Evolutionary conservation across 2,888 invertebrate genomes (phyloP), one percentile per base, ranked within the genome.

Genomic region (Caenorhabditis sp.): DNA sequence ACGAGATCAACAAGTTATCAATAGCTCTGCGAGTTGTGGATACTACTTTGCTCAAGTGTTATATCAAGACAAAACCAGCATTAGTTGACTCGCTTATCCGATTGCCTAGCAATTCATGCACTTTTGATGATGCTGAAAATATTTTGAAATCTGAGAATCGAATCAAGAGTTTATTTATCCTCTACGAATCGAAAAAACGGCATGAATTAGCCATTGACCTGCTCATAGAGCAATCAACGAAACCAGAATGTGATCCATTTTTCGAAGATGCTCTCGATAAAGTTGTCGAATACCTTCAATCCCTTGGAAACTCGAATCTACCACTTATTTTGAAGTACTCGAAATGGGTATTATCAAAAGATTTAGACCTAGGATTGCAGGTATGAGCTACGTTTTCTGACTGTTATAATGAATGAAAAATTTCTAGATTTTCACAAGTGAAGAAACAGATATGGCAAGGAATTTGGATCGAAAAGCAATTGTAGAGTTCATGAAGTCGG

Each of bases 11-110:
- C 23, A 69, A 68, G 36, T n/a, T 73, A 49, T n/a, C 63, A 38
- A 36, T 68, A 79, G 89, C 94, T 31, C 89, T 96, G 70, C 95
- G 95, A 89, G 93, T 97, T 65, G 95, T 99, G 70, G 99, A 99
- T 88, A 99, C 97, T 0, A 97, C 97, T 0, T 90, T 99, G 61
- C 90, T 99, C 12, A 97, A 97, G 89, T 97, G 97, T 88, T 99
- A 97, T 89, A 91, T 99, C 69, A 93, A 95, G 93, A 96, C 95
- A 0, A 97, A 97, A 88, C 96, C 97, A 89, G 95, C 95, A 0
- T 90, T 96, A 62, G 93, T 97, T 1, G 95, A 95, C 0, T 93
- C 96, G 0, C 90, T 99, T 17, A 90, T 99, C 27, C 92, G 97
- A 1, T 90, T 95, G 21, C 94, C 89, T 63, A 91, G 91, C 85